A percentile compares a stretch with the other conserved stretches of the same genome.
Conservation (phyloP, 1,140 invertebrate species). For the Caenorhabditis brenneri region DNA sequence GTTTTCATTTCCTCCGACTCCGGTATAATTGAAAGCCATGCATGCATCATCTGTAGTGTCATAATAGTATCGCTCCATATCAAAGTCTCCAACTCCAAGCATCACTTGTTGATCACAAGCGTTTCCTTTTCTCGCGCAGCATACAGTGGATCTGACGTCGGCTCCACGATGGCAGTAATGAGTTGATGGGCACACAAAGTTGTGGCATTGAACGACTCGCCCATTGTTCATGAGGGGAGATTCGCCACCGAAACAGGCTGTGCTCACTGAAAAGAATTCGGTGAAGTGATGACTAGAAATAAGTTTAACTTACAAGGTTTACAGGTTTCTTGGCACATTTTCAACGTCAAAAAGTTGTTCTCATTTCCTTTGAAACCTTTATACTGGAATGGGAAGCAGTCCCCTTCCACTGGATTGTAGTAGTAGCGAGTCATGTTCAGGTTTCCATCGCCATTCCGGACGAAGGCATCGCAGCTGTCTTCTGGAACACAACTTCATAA, state of each 20-base stretch:
- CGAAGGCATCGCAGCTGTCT: constrained; percentile 49
- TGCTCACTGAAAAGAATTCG: constrained; percentile 51
- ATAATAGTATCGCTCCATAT: constrained; percentile 74
- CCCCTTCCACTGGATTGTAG: constrained; percentile 56
- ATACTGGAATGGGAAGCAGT: constrained; percentile 56
- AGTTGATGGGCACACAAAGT: constrained; percentile 43
- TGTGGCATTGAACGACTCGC: constrained; percentile 53
- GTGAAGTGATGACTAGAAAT: not conserved
- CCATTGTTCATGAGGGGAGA: constrained; percentile 38
- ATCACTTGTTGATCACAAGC: constrained; percentile 54
- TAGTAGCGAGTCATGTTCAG: constrained; percentile 54
- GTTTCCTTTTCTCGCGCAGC: constrained; percentile 27
- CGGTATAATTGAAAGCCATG: constrained; percentile 79
- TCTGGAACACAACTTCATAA: too few species aligned
- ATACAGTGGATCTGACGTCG: constrained; percentile 47
- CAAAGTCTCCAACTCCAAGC: constrained; percentile 53
- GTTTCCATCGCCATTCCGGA: constrained; percentile 49
- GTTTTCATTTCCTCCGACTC: constrained; percentile 83
- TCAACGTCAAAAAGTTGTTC: constrained; percentile 57
- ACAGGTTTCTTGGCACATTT: constrained; percentile 54
- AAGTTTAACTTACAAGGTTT: constrained; percentile 48
- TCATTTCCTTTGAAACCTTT: constrained; percentile 54
- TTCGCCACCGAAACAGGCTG: constrained; percentile 59
- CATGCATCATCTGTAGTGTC: constrained; percentile 77
- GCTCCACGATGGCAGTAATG: constrained; percentile 55